Evolutionary conservation across 2,888 invertebrate genomes (phyloP).

Genomic region (Antheraea assamensis): DNA sequence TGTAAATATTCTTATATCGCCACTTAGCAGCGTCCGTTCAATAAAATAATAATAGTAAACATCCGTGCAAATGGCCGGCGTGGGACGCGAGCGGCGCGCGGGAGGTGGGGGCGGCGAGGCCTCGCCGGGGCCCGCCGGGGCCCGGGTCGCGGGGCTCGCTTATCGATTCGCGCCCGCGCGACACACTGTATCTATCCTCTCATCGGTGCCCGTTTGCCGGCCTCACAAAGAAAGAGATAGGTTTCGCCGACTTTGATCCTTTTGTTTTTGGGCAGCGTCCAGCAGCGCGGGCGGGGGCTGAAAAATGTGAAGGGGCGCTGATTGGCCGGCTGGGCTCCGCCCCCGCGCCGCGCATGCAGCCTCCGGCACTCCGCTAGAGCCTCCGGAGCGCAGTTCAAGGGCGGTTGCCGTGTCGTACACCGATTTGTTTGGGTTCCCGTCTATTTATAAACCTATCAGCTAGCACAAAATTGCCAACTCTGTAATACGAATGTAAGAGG

Average conservation of each 20-base stretch:
- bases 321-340: slow-evolving; percentile 74
- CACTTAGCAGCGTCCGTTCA: slow-evolving; percentile 77
- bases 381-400: slow-evolving; percentile 74
- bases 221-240: slow-evolving; percentile 83
- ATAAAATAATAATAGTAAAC: slow-evolving; percentile 82
- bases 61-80: slow-evolving; percentile 81
- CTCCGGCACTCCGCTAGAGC: slow-evolving; percentile 47
- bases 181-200: slow-evolving; percentile 81
- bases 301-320: slow-evolving; percentile 80
- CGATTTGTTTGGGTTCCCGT: slow-evolving; percentile 68
- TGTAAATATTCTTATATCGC: slow-evolving; percentile 75
- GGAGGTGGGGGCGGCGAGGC: slow-evolving; percentile 49
- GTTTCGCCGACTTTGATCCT: slow-evolving; percentile 82
- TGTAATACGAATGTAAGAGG: slow-evolving; percentile 13
- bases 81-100: slow-evolving; percentile 47
- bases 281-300: slow-evolving; percentile 80
- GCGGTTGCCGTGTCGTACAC: slow-evolving; percentile 69
- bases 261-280: slow-evolving; percentile 83
- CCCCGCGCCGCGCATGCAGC: slow-evolving; percentile 62
- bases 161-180: slow-evolving; percentile 82
- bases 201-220: slow-evolving; percentile 79
- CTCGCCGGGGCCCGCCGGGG: slow-evolving; percentile 54
- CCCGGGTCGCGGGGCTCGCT: slow-evolving; percentile 49
- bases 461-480: slow-evolving; percentile 24
- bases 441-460: slow-evolving; percentile 46